Evolutionary conservation across 2,113 vertebrate genomes (phyloP).

Genomic region (Ophthalmolycus amberensis): DNA sequence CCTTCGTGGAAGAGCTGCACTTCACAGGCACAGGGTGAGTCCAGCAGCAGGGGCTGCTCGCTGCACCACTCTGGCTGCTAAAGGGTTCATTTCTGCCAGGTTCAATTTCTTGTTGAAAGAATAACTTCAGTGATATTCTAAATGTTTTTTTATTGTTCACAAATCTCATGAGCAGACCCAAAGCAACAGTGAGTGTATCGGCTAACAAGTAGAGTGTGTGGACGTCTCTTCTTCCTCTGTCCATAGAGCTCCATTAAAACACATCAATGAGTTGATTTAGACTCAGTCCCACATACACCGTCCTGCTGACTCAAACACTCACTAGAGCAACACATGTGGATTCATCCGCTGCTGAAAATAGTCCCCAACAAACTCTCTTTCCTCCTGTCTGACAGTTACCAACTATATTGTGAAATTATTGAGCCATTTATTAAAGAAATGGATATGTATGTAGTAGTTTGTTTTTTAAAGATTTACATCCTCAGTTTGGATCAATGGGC

Average conservation of each 20-base stretch:
- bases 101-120: neutral
- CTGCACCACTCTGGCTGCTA: neutral
- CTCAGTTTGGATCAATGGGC: too few relatives aligned
- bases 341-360: neutral
- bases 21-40: slow-evolving; percentile 85
- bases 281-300: too few relatives aligned
- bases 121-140: too few relatives aligned
- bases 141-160: neutral
- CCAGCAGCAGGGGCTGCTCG: neutral
- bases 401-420: too few relatives aligned
- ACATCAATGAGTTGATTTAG: neutral
- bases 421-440: too few relatives aligned
- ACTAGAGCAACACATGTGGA: neutral
- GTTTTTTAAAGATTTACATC: too few relatives aligned
- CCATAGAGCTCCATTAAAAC: neutral
- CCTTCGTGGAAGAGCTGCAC: slow-evolving; percentile 84
- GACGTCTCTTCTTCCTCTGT: neutral
- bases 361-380: too few relatives aligned
- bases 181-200: neutral
- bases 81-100: neutral
- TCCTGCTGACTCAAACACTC: too few relatives aligned
- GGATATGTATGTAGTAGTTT: too few relatives aligned
- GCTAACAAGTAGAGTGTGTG: too few relatives aligned
- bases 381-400: too few relatives aligned
- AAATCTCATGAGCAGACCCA: too few relatives aligned